These are phyloP conservation scores for Polypedilum pembai DNA, from an alignment of 1,140 invertebrate species.

Conservation along the genomic window DNA sequence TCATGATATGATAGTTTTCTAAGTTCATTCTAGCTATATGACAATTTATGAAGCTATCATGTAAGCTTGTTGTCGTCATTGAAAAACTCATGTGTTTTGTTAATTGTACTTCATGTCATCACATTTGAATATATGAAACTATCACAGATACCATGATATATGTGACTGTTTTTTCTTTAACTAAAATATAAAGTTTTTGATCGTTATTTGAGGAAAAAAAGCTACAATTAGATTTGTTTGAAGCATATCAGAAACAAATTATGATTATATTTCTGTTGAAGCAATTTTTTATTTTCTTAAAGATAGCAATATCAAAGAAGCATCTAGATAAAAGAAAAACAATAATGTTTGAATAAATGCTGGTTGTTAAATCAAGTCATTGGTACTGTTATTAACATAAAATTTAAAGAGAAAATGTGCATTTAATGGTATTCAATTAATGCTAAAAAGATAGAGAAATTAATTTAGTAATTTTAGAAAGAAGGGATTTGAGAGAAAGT, in stretches of 20 bases:
- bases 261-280: no score
- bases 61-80: slow-evolving; percentile 41
- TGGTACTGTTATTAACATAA: no score
- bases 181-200: slow-evolving; percentile 40
- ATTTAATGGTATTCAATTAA: no score
- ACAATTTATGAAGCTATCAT: slow-evolving; percentile 44
- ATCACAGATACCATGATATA: slow-evolving; percentile 40
- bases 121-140: slow-evolving; percentile 38
- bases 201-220: slow-evolving; percentile 33
- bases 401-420: no score
- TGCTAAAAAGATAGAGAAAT: no score
- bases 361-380: no score
- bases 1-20: slow-evolving; percentile 41
- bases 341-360: no score
- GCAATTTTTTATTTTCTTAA: no score
- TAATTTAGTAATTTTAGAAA: no score
- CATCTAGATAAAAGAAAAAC: no score
- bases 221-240: slow-evolving; percentile 53
- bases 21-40: slow-evolving; percentile 41
- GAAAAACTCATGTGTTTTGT: slow-evolving; percentile 42
- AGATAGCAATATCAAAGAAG: no score
- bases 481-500: no score
- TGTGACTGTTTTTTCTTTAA: slow-evolving; percentile 43
- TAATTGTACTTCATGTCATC: slow-evolving; percentile 37
- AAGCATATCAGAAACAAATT: slow-evolving; percentile 45